Evolutionary conservation across 2,797 vertebrate genomes (phyloP).

Genomic region (Gambusia yucatana): DNA sequence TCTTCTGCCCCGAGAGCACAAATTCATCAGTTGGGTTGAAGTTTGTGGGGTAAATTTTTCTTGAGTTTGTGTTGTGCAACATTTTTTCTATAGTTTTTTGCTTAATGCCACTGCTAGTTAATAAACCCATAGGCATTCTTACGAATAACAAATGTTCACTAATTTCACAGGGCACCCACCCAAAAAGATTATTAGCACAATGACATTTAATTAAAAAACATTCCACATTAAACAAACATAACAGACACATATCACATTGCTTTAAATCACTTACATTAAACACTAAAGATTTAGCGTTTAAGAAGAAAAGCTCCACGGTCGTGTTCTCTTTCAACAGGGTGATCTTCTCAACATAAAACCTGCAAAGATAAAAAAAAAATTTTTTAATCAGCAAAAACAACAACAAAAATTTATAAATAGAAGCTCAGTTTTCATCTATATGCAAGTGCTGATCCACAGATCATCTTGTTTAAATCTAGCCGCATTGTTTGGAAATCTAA

Average conservation of each 20-base stretch:
- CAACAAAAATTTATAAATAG: background rate
- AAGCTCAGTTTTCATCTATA: background rate
- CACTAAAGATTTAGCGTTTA: conserved; percentile 94
- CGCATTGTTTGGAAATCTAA: background rate
- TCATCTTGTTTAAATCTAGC: background rate
- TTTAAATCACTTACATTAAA: conserved; percentile 87
- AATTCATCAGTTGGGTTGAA: background rate
- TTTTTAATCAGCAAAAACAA: conserved; percentile 23
- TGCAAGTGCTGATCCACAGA: conserved; percentile 4
- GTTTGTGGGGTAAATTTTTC: background rate
- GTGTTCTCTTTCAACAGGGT: conserved; percentile 93
- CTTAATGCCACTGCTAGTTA: background rate
- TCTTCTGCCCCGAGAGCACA: background rate
- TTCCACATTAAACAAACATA: background rate
- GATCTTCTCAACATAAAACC: conserved; percentile 98
- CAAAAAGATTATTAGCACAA: background rate
- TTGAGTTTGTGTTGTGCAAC: background rate
- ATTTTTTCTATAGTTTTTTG: background rate
- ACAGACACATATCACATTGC: background rate
- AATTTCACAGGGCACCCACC: background rate
- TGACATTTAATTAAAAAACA: background rate
- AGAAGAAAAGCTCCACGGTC: conserved; percentile 95
- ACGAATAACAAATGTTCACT: conserved; percentile 1
- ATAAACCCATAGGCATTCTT: background rate
- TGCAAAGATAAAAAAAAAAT: conserved; percentile 62